phyloP scores from a whole-genome alignment of 2,113 vertebrate species.

The Amazona vittata region DNA sequence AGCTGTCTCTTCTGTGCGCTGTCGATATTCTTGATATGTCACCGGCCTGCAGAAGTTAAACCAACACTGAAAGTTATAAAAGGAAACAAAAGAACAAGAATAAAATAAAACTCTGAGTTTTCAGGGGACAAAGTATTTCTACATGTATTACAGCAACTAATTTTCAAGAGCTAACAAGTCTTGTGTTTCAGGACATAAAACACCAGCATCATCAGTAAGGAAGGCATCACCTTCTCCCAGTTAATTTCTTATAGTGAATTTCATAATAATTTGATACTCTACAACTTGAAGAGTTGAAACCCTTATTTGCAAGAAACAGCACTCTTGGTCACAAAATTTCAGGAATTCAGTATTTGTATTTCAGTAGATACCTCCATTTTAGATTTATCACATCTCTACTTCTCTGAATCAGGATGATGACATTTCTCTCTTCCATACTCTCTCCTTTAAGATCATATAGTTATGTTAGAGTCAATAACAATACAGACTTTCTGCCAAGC shows the following conservation, averaged over 20 bases:
- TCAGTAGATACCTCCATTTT: not conserved
- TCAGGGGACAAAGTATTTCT: not conserved
- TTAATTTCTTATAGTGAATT: not conserved
- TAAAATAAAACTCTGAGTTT: constrained; percentile 54
- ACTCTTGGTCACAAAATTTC: not conserved
- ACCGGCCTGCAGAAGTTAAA: constrained; percentile 82
- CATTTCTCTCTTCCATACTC: not conserved
- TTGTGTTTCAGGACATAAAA: not conserved
- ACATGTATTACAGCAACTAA: not conserved
- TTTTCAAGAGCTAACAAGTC: not conserved
- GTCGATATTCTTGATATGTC: constrained; percentile 85
- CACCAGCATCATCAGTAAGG: not conserved
- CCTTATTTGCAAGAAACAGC: not conserved
- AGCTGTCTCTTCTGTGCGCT: constrained; percentile 75
- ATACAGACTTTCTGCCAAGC: not conserved
- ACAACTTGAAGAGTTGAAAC: not conserved
- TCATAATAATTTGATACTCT: not conserved
- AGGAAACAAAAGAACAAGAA: constrained; percentile 52
- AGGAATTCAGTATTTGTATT: not conserved
- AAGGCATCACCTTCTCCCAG: not conserved
- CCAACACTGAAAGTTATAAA: constrained; percentile 61
- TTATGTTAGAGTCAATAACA: not conserved
- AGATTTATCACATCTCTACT: not conserved
- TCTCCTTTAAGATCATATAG: not conserved
- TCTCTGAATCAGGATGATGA: not conserved